Conservation (phyloP, 2,113 vertebrate species). For the Vulpes ferrilata region DNA sequence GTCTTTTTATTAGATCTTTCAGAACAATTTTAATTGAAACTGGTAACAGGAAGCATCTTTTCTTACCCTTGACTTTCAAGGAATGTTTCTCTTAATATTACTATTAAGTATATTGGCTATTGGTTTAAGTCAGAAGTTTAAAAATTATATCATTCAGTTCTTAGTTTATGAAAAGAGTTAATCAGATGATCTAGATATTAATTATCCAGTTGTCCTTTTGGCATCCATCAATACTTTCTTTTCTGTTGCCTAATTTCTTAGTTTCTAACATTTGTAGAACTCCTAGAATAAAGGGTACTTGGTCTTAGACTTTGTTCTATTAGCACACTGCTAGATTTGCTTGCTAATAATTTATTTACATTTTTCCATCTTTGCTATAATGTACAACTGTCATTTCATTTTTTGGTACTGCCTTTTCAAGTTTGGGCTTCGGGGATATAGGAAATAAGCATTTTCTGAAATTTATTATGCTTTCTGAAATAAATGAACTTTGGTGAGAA, state of each 20-base stretch:
- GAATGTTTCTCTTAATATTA: neutral
- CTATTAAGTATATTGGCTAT: neutral
- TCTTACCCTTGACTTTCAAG: neutral
- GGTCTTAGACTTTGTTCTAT: neutral
- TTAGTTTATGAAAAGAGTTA: neutral
- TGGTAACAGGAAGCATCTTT: neutral
- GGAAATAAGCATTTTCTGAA: conserved; percentile 24
- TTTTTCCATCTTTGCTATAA: conserved; percentile 37
- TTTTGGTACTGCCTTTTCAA: conserved; percentile 32
- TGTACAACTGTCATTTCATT: neutral
- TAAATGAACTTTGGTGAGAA: conserved; percentile 19
- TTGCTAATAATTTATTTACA: conserved; percentile 38
- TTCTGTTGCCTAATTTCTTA: neutral
- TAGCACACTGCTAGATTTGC: neutral
- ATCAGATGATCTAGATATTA: conserved; percentile 28
- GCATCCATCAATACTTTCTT: neutral
- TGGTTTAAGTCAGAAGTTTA: neutral
- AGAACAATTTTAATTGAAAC: neutral
- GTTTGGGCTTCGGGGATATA: neutral
- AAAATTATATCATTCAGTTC: neutral
- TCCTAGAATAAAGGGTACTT: neutral
- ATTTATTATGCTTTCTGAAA: conserved; percentile 17
- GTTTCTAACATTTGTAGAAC: neutral
- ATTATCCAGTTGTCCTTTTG: conserved; percentile 1
- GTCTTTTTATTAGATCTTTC: conserved; percentile 28